phyloP scores from a whole-genome alignment of 2,888 invertebrate species.

The Prosapia bicincta region DNA sequence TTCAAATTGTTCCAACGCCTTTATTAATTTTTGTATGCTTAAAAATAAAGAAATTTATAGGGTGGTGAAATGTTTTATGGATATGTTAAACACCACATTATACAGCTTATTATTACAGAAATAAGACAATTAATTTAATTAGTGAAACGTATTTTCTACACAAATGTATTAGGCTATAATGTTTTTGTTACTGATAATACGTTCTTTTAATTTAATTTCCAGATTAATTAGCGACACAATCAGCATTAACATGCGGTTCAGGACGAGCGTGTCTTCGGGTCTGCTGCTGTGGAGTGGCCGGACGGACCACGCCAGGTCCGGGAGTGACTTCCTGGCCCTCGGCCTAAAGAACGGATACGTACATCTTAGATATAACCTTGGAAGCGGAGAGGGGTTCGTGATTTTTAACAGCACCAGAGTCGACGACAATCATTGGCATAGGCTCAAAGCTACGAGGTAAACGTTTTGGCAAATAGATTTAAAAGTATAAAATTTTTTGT shows the following conservation, averaged over 20 bases:
- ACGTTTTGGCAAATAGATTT: too few species aligned
- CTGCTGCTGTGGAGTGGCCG: slow-evolving; percentile 84
- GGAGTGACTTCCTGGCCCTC: slow-evolving; percentile 77
- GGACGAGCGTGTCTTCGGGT: slow-evolving; percentile 66
- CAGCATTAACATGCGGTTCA: slow-evolving; percentile 85
- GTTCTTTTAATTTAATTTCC: slow-evolving; percentile 36
- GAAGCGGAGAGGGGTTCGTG: slow-evolving; percentile 81
- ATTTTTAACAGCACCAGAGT: slow-evolving; percentile 80
- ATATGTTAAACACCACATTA: too few species aligned
- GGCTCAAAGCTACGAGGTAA: slow-evolving; percentile 70
- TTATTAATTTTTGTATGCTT: too few species aligned
- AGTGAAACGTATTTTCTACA: too few species aligned
- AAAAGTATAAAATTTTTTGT: too few species aligned
- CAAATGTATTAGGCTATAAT: neutral
- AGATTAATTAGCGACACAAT: slow-evolving; percentile 80
- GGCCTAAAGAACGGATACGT: slow-evolving; percentile 78
- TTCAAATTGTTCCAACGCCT: too few species aligned
- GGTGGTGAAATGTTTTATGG: too few species aligned
- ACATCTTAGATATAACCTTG: slow-evolving; percentile 75
- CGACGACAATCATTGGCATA: slow-evolving; percentile 87
- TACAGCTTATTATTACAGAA: too few species aligned
- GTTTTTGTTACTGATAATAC: too few species aligned
- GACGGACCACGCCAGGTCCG: slow-evolving; percentile 53
- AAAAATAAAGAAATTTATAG: too few species aligned
- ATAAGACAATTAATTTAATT: too few species aligned